Conservation (phyloP, 1,140 invertebrate genomes). For the Drosophila leontia region DNA sequence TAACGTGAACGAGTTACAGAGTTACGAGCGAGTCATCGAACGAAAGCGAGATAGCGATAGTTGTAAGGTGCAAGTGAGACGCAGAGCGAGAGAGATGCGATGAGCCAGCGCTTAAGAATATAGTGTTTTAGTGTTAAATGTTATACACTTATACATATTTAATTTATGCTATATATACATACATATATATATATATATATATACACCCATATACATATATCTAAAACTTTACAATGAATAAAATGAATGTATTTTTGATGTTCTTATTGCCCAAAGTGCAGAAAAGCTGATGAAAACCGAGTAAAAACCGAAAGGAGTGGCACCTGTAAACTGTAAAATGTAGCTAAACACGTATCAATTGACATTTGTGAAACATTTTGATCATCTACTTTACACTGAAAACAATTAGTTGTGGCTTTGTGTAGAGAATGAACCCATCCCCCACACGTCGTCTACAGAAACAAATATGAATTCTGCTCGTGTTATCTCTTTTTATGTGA, state of each 20-base stretch:
- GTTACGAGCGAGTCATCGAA: conserved; percentile 9
- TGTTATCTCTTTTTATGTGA: conserved; percentile 58
- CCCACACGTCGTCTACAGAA: not conserved
- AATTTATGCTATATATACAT: conserved; percentile 48
- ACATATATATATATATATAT: not conserved
- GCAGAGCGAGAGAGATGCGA: conserved; percentile 22
- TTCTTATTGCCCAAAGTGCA: conserved; percentile 50
- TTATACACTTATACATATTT: conserved; percentile 50
- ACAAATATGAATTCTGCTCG: conserved; percentile 38
- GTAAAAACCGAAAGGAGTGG: conserved; percentile 4
- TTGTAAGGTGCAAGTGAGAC: conserved; percentile 14
- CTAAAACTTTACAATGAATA: conserved; percentile 49
- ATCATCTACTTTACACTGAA: not conserved
- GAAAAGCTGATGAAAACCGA: conserved; percentile 20
- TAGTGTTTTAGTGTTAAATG: conserved; percentile 50
- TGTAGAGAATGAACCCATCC: not conserved
- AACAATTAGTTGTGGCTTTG: not conserved
- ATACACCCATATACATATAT: conserved; percentile 18
- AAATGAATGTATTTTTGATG: conserved; percentile 56
- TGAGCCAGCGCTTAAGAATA: conserved; percentile 39
- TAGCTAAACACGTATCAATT: conserved; percentile 23
- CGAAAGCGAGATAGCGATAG: conserved; percentile 21
- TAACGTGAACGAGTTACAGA: conserved; percentile 5
- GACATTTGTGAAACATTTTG: conserved; percentile 17
- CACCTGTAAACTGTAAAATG: conserved; percentile 6